These are phyloP conservation scores for Galeopsomyia nigrocyanea DNA, from an alignment of 2,888 invertebrate species.

Conservation along the genomic window DNA sequence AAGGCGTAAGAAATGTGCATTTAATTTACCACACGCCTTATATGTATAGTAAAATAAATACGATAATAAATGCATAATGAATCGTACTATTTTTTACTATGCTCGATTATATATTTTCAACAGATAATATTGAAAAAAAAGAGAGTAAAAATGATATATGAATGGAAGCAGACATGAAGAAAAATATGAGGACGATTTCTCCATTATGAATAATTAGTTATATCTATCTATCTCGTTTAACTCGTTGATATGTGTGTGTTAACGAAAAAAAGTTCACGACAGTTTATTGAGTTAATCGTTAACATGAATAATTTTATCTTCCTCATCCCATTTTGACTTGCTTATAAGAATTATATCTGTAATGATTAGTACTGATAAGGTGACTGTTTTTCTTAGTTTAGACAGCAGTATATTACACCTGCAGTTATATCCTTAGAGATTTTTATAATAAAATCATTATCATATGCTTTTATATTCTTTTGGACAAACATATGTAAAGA, in stretches of 20 bases:
- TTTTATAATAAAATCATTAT: slow-evolving; percentile 42
- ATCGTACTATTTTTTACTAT: slow-evolving; percentile 38
- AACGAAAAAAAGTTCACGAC: slow-evolving; percentile 32
- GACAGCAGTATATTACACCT: slow-evolving; percentile 37
- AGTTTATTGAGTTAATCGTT: slow-evolving; percentile 44
- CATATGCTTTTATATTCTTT: slow-evolving; percentile 43
- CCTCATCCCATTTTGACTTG: slow-evolving; percentile 29
- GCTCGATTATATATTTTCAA: slow-evolving; percentile 41
- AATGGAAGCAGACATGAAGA: too few relatives aligned
- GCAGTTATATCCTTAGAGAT: slow-evolving; percentile 42
- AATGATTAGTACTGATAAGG: slow-evolving; percentile 27
- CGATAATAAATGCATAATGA: slow-evolving; percentile 44
- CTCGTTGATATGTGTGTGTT: slow-evolving; percentile 35
- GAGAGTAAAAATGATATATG: slow-evolving; percentile 9
- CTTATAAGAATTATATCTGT: slow-evolving; percentile 35
- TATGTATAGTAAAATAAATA: slow-evolving; percentile 36
- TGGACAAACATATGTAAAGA: slow-evolving; percentile 40
- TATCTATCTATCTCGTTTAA: slow-evolving; percentile 39
- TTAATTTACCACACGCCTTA: slow-evolving; percentile 45
- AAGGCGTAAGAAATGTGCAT: slow-evolving; percentile 41
- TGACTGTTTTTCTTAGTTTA: slow-evolving; percentile 38
- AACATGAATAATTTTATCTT: slow-evolving; percentile 41
- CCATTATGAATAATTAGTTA: slow-evolving; percentile 33
- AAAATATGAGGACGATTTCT: slow-evolving; percentile 1
- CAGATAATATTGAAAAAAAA: slow-evolving; percentile 28